Percentiles rank a stretch among this genome's conserved stretches.
Evolutionary conservation across 1,140 invertebrate species (phyloP).

Genomic region (Plodia interpunctella): DNA sequence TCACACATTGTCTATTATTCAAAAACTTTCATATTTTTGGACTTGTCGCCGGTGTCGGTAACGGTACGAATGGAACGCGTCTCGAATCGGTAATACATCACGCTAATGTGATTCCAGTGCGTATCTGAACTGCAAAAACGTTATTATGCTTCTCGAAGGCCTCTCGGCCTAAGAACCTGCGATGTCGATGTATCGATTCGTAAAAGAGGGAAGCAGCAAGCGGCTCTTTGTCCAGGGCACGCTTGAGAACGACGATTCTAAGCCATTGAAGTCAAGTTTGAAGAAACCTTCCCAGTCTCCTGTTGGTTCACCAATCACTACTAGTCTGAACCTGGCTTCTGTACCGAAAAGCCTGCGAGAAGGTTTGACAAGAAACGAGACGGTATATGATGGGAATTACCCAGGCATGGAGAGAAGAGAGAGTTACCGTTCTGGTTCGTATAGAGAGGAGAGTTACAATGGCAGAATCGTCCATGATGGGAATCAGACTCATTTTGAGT

Average conservation of each 20-base stretch:
- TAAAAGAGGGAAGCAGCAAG: constrained; percentile 80
- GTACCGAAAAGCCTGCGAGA: constrained; percentile 71
- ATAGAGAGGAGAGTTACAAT: constrained; percentile 64
- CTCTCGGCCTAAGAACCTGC: constrained; percentile 36
- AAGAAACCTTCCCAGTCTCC: constrained; percentile 68
- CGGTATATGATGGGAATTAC: constrained; percentile 72
- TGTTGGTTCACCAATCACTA: constrained; percentile 78
- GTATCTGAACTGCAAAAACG: constrained; percentile 30
- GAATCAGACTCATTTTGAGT: constrained; percentile 74
- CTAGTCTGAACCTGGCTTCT: constrained; percentile 74
- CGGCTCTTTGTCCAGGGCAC: constrained; percentile 90
- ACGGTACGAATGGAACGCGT: constrained; percentile 38
- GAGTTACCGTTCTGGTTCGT: constrained; percentile 60
- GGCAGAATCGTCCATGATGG: constrained; percentile 71
- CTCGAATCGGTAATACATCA: constrained; percentile 59
- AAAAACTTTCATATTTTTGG: constrained; percentile 29
- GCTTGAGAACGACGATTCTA: constrained; percentile 78
- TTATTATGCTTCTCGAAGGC: constrained; percentile 57
- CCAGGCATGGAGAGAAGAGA: constrained; percentile 60
- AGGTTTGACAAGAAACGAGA: constrained; percentile 62
- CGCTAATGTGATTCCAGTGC: constrained; percentile 45
- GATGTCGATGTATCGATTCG: constrained; percentile 86
- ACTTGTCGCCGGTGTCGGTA: constrained; percentile 55
- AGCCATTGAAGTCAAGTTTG: constrained; percentile 76
- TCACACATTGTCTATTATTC: constrained; percentile 22